Base-by-base conservation (phyloP, 2,888 invertebrate genomes). In the Arenicola marina region DNA sequence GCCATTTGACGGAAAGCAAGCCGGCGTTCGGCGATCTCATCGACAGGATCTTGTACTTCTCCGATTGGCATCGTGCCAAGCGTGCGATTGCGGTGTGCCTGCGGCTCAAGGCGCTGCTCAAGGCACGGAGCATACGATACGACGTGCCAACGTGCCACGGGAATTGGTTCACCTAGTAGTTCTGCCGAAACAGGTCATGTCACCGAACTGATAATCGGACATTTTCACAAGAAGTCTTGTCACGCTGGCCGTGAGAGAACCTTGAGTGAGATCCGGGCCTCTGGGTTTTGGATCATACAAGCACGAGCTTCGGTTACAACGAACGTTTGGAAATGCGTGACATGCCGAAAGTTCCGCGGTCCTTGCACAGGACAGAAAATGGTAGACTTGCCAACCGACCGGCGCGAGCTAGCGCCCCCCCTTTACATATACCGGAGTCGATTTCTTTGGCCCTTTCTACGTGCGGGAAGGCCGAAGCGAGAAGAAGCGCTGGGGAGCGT, bases 371-470 rank as follows among this genome's bases (percentile, higher is more conserved):
- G 66, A 4, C 74, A 77, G 46, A 72, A 79, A 21, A 82, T 80
- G 79, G 75, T 77, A 1, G 69, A 76, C 29, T 67, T 82, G 7
- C 81, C 83, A 0, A n/a, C 29, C 2, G 70, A 74, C 4, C 61
- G 84, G 59, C 69, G 80, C 4, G 26, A 26, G 29, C 51, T 53
- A 33, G 58, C 51, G n/a, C 58, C 58, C n/a, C 18, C 62, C 62
- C 24, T 84, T 83, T 64, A 51, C 68, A 1, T 63, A 74, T 48
- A 59, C 66, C 21, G 81, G 78, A 11, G 53, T 82, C 0, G 82
- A 83, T 51, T 78, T 71, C 21, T 76, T 73, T 32, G 79, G 81
- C 4, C 80, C 79, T 0, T 71, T 73, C n/a, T 63, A 67, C 24
- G 57, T 79, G 0, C 65, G 68, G 29, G 73, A 75, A 21, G 73